A percentile compares a stretch with the other conserved stretches of the same genome.
phyloP scores from a whole-genome alignment of 1,140 invertebrate genomes.

The Tenebrio molitor region DNA sequence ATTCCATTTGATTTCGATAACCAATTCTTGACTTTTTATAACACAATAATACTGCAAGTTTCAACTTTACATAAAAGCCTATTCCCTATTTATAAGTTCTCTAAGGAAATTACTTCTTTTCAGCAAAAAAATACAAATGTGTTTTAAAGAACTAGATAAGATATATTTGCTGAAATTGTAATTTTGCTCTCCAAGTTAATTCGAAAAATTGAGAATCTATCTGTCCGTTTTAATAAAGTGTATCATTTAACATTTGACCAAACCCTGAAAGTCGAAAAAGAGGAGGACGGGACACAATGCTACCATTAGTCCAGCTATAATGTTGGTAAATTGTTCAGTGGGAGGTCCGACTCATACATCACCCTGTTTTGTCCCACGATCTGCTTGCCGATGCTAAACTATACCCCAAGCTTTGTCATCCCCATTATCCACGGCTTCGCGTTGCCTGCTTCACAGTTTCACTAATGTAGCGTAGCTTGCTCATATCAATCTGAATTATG shows the following conservation, averaged over 20 bases:
- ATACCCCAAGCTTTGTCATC: constrained; percentile 52
- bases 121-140: too few species aligned
- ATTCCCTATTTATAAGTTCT: too few species aligned
- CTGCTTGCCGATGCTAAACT: constrained; percentile 57
- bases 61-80: too few species aligned
- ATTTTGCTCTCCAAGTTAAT: neutral
- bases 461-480: constrained; percentile 42
- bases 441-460: constrained; percentile 35
- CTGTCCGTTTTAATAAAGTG: constrained; percentile 14
- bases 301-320: constrained; percentile 66
- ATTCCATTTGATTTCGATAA: neutral
- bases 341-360: constrained; percentile 65
- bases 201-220: too few species aligned
- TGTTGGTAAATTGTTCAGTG: constrained; percentile 66
- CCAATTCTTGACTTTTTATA: neutral
- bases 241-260: constrained; percentile 17
- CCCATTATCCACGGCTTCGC: constrained; percentile 53
- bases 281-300: constrained; percentile 59
- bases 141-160: too few species aligned
- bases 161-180: too few species aligned
- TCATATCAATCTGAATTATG: neutral
- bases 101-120: too few species aligned
- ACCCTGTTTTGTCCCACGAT: constrained; percentile 61
- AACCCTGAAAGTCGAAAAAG: constrained; percentile 13
- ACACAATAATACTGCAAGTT: too few species aligned